These are phyloP conservation scores for Oreochromis aureus DNA, from an alignment of 2,113 vertebrate genomes.

Conservation along the genomic window DNA sequence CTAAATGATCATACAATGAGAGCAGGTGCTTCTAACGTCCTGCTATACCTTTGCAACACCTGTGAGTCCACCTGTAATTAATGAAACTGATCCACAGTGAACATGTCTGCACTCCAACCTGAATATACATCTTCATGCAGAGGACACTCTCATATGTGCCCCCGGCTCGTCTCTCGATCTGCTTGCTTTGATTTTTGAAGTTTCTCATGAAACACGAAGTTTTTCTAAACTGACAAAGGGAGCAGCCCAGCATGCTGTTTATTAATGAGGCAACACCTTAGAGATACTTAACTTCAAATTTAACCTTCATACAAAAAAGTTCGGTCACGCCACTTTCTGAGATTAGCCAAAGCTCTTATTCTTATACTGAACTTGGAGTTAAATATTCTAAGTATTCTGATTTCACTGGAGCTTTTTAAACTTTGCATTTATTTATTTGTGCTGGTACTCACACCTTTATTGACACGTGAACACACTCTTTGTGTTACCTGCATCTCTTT, in stretches of 20 bases:
- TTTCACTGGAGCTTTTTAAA: background rate
- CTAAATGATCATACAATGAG: background rate
- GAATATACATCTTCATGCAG: background rate
- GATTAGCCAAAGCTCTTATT: background rate
- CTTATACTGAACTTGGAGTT: background rate
- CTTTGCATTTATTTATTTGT: background rate
- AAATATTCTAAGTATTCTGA: background rate
- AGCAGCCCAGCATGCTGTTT: background rate
- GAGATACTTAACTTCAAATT: background rate
- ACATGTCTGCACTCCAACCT: background rate
- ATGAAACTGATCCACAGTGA: rapidly evolving
- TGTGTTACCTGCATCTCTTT: background rate
- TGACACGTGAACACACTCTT: background rate
- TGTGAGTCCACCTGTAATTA: background rate
- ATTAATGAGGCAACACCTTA: rapidly evolving
- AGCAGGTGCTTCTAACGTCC: background rate
- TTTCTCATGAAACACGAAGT: background rate
- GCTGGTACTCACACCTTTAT: background rate
- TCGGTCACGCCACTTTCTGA: background rate
- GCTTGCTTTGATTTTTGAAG: background rate
- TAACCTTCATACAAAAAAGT: too few species aligned
- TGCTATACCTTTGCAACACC: background rate
- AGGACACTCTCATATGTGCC: background rate
- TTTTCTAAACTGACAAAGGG: background rate
- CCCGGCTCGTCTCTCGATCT: background rate